These are phyloP conservation scores for Antigone vipio DNA, from an alignment of 2,113 vertebrate species.

Conservation along the genomic window DNA sequence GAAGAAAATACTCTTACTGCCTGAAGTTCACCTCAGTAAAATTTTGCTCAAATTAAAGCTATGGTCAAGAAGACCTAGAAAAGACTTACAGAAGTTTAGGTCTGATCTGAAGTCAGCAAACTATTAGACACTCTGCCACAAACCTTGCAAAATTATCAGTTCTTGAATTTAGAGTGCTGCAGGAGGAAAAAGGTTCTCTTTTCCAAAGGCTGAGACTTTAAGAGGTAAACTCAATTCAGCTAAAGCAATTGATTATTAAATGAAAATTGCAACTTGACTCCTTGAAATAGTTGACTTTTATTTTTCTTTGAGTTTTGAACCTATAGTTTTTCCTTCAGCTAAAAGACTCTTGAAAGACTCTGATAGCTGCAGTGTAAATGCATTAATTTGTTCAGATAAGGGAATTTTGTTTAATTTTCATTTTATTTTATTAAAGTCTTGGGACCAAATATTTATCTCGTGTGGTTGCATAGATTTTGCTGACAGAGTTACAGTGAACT, in stretches of 20 bases:
- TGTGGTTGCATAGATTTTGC: neutral
- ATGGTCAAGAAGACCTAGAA: neutral
- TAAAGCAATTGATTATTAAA: neutral
- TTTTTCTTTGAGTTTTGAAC: neutral
- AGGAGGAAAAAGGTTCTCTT: neutral
- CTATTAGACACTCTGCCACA: neutral
- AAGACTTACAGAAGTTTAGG: neutral
- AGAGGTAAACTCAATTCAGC: neutral
- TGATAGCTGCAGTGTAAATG: neutral
- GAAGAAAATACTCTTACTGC: neutral
- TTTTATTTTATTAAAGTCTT: slow-evolving; percentile 2
- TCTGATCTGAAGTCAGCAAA: neutral
- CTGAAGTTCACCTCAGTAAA: neutral
- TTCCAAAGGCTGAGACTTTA: neutral
- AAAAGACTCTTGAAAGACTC: slow-evolving; percentile 1
- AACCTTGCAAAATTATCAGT: neutral
- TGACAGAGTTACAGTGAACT: neutral
- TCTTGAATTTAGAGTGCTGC: neutral
- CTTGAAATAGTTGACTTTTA: neutral
- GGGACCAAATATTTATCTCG: neutral
- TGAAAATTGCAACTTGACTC: neutral
- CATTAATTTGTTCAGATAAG: neutral
- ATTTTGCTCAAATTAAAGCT: neutral
- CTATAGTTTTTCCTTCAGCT: neutral
- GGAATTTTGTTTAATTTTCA: neutral